These are phyloP conservation scores for Glaucidium brasilianum DNA, from an alignment of 2,113 vertebrate genomes.

Conservation along the genomic window DNA sequence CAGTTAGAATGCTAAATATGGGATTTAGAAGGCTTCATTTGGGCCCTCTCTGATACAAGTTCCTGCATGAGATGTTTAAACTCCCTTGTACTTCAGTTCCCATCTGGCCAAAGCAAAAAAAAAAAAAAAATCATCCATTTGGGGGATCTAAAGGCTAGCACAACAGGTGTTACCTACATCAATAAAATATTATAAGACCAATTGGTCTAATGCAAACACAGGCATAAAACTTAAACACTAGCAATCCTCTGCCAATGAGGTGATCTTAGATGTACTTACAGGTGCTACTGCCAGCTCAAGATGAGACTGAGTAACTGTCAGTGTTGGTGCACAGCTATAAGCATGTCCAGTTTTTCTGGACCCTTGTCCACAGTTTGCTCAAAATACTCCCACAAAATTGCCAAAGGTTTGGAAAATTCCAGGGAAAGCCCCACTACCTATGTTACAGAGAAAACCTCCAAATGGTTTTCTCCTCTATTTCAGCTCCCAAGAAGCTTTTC, in stretches of 20 bases:
- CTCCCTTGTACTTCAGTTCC: not conserved
- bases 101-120: not conserved
- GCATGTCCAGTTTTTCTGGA: not conserved
- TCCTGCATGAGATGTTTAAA: not conserved
- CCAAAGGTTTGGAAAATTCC: not conserved
- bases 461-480: not conserved
- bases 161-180: accelerated
- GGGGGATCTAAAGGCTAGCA: not conserved
- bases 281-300: not conserved
- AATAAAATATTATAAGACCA: not conserved
- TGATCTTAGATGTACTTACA: not conserved
- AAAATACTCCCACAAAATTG: not conserved
- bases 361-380: not conserved
- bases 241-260: not conserved
- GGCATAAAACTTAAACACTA: not conserved
- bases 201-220: not conserved
- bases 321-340: not conserved
- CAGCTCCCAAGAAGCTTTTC: not conserved
- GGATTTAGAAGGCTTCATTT: not conserved
- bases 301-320: not conserved
- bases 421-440: not conserved
- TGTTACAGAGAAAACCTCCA: not conserved
- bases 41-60: not conserved
- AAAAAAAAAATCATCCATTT: not conserved
- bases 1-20: not conserved